Evolutionary conservation across 2,113 vertebrate genomes (phyloP).

Genomic region (Cavia porcellus): DNA sequence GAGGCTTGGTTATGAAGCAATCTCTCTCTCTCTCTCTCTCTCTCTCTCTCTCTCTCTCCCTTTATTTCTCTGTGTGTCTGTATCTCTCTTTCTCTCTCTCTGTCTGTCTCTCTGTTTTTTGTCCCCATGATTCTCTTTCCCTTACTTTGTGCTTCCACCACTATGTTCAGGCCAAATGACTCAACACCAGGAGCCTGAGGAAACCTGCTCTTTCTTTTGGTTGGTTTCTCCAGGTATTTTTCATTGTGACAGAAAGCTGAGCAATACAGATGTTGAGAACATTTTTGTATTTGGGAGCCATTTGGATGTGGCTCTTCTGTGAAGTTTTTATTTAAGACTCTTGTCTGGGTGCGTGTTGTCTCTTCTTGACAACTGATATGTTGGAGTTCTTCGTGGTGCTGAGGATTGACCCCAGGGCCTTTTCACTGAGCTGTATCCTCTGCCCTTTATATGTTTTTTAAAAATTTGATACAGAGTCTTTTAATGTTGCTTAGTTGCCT

Average conservation of each 20-base stretch:
- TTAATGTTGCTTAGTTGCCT: background rate
- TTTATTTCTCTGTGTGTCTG: background rate
- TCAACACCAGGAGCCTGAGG: background rate
- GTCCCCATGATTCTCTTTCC: background rate
- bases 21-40: background rate
- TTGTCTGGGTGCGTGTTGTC: background rate
- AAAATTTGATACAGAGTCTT: background rate
- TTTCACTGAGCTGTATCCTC: background rate
- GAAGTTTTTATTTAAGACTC: background rate
- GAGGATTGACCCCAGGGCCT: background rate
- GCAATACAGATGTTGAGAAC: background rate
- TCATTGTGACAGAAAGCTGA: background rate
- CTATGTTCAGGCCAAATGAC: background rate
- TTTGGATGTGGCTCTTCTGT: background rate
- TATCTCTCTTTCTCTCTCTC: background rate
- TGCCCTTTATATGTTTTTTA: background rate
- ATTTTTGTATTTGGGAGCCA: background rate
- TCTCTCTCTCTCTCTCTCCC: background rate
- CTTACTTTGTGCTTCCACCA: background rate
- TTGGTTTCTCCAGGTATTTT: background rate
- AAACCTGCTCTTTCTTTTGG: background rate
- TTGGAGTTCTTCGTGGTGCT: background rate
- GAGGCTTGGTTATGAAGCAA: background rate
- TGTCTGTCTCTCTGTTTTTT: background rate
- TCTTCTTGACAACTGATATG: background rate